Evolutionary conservation across 2,113 vertebrate genomes (phyloP).

Genomic region (Vulpes lagopus): DNA sequence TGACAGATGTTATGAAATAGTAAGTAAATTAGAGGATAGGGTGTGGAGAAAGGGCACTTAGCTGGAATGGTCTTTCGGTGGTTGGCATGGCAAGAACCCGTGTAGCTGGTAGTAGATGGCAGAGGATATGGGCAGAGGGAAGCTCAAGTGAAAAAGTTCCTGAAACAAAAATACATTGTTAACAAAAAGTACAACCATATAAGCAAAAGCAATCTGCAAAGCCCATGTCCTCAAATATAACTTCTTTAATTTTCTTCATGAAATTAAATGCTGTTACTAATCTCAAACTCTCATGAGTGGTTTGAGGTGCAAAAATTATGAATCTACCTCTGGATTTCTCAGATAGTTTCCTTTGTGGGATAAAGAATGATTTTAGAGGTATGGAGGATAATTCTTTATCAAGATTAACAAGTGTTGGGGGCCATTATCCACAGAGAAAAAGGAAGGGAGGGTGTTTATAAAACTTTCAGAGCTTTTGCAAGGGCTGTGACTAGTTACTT

Average conservation of each 20-base stretch:
- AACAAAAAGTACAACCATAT: not conserved
- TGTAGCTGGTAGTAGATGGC: not conserved
- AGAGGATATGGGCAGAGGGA: not conserved
- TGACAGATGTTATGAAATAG: not conserved
- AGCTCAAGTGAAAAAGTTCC: not conserved
- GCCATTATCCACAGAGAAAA: slow-evolving; percentile 87
- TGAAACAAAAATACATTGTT: not conserved
- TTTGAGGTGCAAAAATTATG: slow-evolving; percentile 89
- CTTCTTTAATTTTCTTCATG: slow-evolving; percentile 84
- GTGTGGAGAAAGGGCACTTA: not conserved
- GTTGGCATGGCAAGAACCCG: not conserved
- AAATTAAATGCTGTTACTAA: slow-evolving; percentile 89
- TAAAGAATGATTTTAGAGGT: slow-evolving; percentile 85
- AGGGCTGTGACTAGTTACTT: not conserved
- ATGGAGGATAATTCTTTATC: slow-evolving; percentile 89
- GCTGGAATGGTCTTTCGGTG: not conserved
- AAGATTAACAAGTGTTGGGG: slow-evolving; percentile 89
- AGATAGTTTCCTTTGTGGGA: slow-evolving; percentile 88
- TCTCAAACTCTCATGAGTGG: slow-evolving; percentile 87
- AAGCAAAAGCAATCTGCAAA: not conserved
- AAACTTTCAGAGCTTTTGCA: not conserved
- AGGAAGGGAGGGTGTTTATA: not conserved
- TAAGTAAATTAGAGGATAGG: not conserved
- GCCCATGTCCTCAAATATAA: not conserved
- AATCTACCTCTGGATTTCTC: slow-evolving; percentile 89